Percentiles rank a stretch among this genome's conserved stretches.
These are phyloP conservation scores for Bugula neritina DNA, from an alignment of 2,888 invertebrate genomes.

Conservation along the genomic window DNA sequence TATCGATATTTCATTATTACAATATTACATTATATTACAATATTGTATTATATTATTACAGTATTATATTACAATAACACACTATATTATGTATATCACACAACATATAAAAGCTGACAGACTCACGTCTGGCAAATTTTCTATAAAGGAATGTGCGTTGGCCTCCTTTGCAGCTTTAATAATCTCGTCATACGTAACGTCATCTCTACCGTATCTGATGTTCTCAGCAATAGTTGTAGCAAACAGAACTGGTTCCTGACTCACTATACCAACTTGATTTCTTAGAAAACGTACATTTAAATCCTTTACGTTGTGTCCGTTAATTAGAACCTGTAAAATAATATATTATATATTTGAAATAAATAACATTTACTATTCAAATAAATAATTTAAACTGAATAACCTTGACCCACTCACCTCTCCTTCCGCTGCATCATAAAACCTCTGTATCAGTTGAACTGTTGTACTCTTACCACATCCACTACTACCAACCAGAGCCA, in stretches of 20 bases:
- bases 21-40: too few relatives aligned
- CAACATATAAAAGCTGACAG: too few relatives aligned
- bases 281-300: conserved; percentile 56
- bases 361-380: too few relatives aligned
- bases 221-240: conserved; percentile 57
- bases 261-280: conserved; percentile 50
- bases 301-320: conserved; percentile 54
- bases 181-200: conserved; percentile 47
- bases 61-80: too few relatives aligned
- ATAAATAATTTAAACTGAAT: too few relatives aligned
- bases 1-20: neutral
- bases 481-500: conserved; percentile 61
- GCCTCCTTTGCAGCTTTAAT: conserved; percentile 50
- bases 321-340: conserved; percentile 50
- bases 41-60: too few relatives aligned
- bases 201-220: conserved; percentile 54
- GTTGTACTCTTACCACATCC: conserved; percentile 88
- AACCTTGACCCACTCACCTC: conserved; percentile 34
- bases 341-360: neutral
- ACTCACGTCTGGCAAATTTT: conserved; percentile 47
- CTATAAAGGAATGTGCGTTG: conserved; percentile 54
- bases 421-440: conserved; percentile 61
- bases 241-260: conserved; percentile 63
- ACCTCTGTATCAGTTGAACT: conserved; percentile 74
- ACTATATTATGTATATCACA: too few relatives aligned